These are phyloP conservation scores for Andricus grossulariae DNA, from an alignment of 1,140 invertebrate genomes.

Conservation along the genomic window DNA sequence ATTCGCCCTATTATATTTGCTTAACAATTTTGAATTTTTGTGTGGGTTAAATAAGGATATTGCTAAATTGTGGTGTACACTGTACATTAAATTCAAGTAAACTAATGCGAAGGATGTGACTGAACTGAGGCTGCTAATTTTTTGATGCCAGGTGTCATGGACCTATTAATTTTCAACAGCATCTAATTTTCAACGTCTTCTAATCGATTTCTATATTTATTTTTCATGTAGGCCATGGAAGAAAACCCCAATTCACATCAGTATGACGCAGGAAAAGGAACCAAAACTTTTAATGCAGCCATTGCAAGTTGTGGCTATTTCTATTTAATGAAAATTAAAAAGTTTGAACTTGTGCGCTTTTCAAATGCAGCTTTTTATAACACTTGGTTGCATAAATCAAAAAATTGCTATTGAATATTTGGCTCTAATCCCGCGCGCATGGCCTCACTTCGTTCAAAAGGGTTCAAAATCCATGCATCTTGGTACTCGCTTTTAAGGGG, in stretches of 20 bases:
- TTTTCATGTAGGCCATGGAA: not conserved
- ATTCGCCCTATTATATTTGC: too few species aligned
- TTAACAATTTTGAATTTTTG: too few species aligned
- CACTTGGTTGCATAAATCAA: not conserved
- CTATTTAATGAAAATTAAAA: not conserved
- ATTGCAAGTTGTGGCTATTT: not conserved
- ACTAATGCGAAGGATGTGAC: not conserved
- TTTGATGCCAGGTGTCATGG: not conserved
- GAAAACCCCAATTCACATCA: not conserved
- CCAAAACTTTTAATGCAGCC: not conserved
- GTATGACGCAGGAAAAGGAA: not conserved
- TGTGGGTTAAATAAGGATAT: too few species aligned
- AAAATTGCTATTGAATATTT: not conserved
- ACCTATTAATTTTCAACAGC: not conserved
- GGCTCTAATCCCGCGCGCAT: not conserved
- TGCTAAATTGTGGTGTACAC: too few species aligned
- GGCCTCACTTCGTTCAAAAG: too few species aligned
- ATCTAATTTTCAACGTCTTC: not conserved
- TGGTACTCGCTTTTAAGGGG: too few species aligned
- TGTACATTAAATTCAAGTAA: too few species aligned
- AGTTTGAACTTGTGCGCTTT: not conserved
- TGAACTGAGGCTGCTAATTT: not conserved
- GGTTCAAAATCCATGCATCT: too few species aligned
- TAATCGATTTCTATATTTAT: not conserved
- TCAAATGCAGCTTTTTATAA: not conserved